These are phyloP conservation scores for Cryptocephalus primarius DNA, from an alignment of 2,888 invertebrate genomes.

Conservation along the genomic window DNA sequence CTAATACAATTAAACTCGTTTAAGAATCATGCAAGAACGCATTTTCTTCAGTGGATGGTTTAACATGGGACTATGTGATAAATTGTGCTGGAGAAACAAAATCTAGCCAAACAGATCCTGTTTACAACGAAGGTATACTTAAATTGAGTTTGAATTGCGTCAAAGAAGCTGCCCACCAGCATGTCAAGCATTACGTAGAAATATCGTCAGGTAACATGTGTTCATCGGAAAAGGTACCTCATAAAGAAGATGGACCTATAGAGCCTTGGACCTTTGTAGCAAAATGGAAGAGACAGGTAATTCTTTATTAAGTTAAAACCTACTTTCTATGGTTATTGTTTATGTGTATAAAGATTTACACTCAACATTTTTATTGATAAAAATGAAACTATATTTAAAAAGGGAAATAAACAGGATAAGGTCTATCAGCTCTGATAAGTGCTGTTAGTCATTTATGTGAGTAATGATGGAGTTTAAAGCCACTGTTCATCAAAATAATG, in stretches of 20 bases:
- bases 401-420: too few relatives aligned
- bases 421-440: too few relatives aligned
- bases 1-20: slow-evolving; percentile 16
- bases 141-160: slow-evolving; percentile 79
- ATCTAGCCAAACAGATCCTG: slow-evolving; percentile 76
- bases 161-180: slow-evolving; percentile 56
- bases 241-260: slow-evolving; percentile 62
- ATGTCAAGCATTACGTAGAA: slow-evolving; percentile 66
- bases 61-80: slow-evolving; percentile 64
- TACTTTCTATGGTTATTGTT: too few relatives aligned
- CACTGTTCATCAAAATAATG: background rate
- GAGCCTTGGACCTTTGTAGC: slow-evolving; percentile 82
- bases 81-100: slow-evolving; percentile 91
- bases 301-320: background rate
- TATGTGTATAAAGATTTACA: too few relatives aligned
- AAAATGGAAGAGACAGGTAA: slow-evolving; percentile 62
- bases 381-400: too few relatives aligned
- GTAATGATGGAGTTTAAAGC: background rate
- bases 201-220: slow-evolving; percentile 75
- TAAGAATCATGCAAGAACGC: slow-evolving; percentile 72
- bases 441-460: too few relatives aligned
- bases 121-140: slow-evolving; percentile 81
- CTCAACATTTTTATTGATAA: too few relatives aligned
- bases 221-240: slow-evolving; percentile 67
- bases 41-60: slow-evolving; percentile 50